A percentile compares a stretch with the other conserved stretches of the same genome.
Conservation (phyloP, 2,113 vertebrate species). For the Micromys minutus region DNA sequence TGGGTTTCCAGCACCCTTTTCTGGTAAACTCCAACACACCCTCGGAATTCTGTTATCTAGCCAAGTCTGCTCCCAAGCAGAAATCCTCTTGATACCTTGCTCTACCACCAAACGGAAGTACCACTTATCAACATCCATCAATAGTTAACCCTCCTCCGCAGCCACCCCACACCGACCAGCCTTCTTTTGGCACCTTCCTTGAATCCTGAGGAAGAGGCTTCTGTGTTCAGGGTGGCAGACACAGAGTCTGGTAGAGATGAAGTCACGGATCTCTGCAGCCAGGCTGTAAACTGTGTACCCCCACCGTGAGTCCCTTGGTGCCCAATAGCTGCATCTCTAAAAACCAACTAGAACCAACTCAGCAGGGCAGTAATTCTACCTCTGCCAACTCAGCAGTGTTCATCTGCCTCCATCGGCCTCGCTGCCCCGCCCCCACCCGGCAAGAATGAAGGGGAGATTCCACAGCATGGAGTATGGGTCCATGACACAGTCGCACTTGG, state of each 20-base stretch:
- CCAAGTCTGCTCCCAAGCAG: not conserved
- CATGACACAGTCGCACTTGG: rapidly evolving
- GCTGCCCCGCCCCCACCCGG: not conserved
- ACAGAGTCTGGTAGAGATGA: not conserved
- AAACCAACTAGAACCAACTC: not conserved
- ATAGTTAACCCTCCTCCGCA: rapidly evolving
- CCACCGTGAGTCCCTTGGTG: rapidly evolving
- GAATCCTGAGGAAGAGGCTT: rapidly evolving
- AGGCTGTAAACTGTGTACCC: rapidly evolving
- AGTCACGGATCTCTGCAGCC: rapidly evolving
- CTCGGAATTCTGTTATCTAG: not conserved
- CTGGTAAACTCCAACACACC: not conserved
- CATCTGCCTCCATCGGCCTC: rapidly evolving
- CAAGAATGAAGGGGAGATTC: not conserved
- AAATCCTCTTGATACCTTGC: too few relatives aligned
- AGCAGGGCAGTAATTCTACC: not conserved
- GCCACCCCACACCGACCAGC: rapidly evolving
- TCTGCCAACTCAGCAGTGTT: not conserved
- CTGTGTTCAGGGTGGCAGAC: rapidly evolving
- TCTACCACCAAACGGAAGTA: not conserved
- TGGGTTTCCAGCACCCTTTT: not conserved
- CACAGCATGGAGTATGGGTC: not conserved
- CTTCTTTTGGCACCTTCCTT: not conserved
- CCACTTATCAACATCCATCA: not conserved
- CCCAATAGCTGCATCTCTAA: not conserved